phyloP scores from a whole-genome alignment of 2,888 invertebrate species.

The Eumacrocentrus americanus region DNA sequence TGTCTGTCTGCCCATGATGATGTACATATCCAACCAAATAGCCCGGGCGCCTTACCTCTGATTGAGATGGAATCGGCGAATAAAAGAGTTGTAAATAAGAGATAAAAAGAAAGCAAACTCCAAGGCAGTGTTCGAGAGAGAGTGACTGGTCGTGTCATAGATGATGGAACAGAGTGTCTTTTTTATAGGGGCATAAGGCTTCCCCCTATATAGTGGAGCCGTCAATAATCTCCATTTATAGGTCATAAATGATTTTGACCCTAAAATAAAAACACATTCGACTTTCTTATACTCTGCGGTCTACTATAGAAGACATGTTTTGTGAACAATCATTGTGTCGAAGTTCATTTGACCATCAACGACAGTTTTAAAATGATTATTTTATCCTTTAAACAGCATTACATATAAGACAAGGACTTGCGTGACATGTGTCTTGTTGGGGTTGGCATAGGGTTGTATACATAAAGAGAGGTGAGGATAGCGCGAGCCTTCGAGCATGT shows the following conservation, averaged over 20 bases:
- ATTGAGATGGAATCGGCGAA: constrained; percentile 62
- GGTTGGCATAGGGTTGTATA: too few species aligned
- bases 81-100: constrained; percentile 62
- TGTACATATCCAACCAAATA: constrained; percentile 14
- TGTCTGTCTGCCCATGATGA: neutral
- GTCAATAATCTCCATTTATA: constrained; percentile 60
- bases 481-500: constrained; percentile 33
- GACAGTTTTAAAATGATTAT: too few species aligned
- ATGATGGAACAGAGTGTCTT: constrained; percentile 50
- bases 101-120: constrained; percentile 44
- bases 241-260: constrained; percentile 62
- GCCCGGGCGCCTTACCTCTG: too few species aligned
- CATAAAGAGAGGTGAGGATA: too few species aligned
- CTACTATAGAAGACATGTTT: too few species aligned
- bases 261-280: constrained; percentile 59
- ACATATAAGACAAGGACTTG: too few species aligned
- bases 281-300: too few species aligned
- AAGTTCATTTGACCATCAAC: too few species aligned
- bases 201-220: constrained; percentile 35
- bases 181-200: constrained; percentile 58
- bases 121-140: constrained; percentile 33
- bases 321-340: too few species aligned
- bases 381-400: too few species aligned
- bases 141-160: constrained; percentile 58
- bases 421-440: too few species aligned